Evolutionary conservation across 2,797 vertebrate genomes (phyloP).

Genomic region (Enteromius unitaeniatus): DNA sequence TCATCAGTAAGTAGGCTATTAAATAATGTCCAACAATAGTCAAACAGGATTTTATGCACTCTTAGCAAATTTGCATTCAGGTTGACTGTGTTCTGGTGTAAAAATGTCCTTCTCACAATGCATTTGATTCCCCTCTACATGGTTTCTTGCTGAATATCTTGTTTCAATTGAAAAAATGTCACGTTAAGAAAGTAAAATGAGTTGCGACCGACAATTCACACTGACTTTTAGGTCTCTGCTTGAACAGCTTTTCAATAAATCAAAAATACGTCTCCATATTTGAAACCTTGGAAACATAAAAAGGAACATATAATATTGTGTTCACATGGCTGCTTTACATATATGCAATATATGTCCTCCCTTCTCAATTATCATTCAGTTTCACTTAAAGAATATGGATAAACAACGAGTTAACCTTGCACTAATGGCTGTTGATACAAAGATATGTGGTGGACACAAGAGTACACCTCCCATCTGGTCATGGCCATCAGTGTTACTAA

Average conservation of each 20-base stretch:
- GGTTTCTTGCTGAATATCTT: background rate
- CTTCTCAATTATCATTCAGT: background rate
- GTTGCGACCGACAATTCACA: background rate
- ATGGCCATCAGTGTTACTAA: slow-evolving; percentile 69
- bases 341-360: background rate
- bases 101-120: background rate
- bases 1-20: background rate
- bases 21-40: background rate
- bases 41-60: background rate
- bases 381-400: slow-evolving; percentile 14
- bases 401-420: slow-evolving; percentile 45
- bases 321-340: background rate
- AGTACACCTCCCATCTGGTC: slow-evolving; percentile 70
- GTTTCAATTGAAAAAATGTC: slow-evolving; percentile 24
- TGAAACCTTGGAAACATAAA: slow-evolving; percentile 8
- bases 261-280: background rate
- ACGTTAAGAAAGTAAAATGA: background rate
- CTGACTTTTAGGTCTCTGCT: slow-evolving; percentile 13
- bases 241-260: slow-evolving; percentile 31
- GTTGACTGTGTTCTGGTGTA: background rate
- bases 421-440: slow-evolving; percentile 33
- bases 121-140: background rate
- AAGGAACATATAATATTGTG: background rate
- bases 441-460: slow-evolving; percentile 67
- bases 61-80: background rate